phyloP scores from a whole-genome alignment of 2,888 invertebrate genomes.

The Trichopria drosophilae region DNA sequence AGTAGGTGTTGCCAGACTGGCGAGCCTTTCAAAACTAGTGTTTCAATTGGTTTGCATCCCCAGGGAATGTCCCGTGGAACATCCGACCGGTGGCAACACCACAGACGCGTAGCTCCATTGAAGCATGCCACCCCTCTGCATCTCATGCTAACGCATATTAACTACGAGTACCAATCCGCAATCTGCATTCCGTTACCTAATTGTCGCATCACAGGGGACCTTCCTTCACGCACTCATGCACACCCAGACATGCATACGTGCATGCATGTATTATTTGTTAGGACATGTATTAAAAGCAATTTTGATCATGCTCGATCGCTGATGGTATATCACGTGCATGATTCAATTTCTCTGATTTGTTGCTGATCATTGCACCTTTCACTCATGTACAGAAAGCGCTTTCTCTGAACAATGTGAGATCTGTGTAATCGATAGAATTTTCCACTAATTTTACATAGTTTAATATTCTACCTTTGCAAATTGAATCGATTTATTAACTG shows the following conservation, averaged over 20 bases:
- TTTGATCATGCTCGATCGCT: too few species aligned
- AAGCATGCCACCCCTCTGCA: too few species aligned
- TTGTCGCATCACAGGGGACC: conserved; percentile 51
- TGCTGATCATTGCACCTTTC: too few species aligned
- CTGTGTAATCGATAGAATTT: too few species aligned
- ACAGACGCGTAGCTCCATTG: conserved; percentile 33
- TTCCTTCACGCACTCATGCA: too few species aligned
- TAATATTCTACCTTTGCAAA: too few species aligned
- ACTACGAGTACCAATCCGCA: conserved; percentile 51
- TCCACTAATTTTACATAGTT: too few species aligned
- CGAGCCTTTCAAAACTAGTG: conserved; percentile 42
- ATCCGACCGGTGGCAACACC: conserved; percentile 39
- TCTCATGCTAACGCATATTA: conserved; percentile 51
- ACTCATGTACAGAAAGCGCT: too few species aligned
- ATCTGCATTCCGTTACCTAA: conserved; percentile 55
- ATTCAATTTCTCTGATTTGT: too few species aligned
- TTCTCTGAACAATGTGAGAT: too few species aligned
- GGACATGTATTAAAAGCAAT: background rate
- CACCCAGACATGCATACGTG: conserved; percentile 1
- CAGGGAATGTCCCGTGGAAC: conserved; percentile 42
- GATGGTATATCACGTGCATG: too few species aligned
- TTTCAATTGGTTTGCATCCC: conserved; percentile 49
- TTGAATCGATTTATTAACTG: too few species aligned
- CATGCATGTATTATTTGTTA: background rate
- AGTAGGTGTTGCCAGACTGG: conserved; percentile 38